These are phyloP conservation scores for Dynastes grantii DNA, from an alignment of 2,888 invertebrate genomes.

Conservation along the genomic window DNA sequence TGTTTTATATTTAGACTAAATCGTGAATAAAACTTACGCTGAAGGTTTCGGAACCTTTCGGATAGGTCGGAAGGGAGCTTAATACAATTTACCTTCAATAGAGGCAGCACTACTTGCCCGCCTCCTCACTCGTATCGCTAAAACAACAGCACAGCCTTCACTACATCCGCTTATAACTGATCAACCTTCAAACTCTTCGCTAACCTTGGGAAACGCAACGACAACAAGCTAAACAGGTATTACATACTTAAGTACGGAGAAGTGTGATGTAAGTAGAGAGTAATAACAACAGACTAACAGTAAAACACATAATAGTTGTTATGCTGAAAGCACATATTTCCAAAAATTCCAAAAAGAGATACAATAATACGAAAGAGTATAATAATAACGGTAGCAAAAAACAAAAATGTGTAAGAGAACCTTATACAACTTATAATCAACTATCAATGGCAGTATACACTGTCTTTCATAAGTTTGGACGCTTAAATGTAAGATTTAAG, in stretches of 20 bases:
- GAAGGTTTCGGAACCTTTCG: slow-evolving; percentile 48
- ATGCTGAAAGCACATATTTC: slow-evolving; percentile 27
- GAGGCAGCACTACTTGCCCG: slow-evolving; percentile 71
- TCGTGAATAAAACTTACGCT: slow-evolving; percentile 52
- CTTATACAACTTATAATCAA: slow-evolving; percentile 21
- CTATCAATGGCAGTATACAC: not conserved
- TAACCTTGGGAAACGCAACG: slow-evolving; percentile 44
- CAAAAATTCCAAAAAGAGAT: slow-evolving; percentile 24
- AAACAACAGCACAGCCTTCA: slow-evolving; percentile 68
- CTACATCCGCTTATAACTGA: slow-evolving; percentile 55
- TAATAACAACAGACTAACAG: too few species aligned
- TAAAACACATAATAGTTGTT: not conserved
- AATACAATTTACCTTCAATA: slow-evolving; percentile 71
- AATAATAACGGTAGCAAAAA: slow-evolving; percentile 10
- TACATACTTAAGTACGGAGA: not conserved
- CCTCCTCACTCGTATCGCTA: slow-evolving; percentile 72
- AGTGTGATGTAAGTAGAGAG: not conserved
- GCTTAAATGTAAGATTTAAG: too few species aligned
- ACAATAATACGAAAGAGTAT: slow-evolving; percentile 20
- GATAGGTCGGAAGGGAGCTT: slow-evolving; percentile 56
- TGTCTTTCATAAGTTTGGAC: too few species aligned
- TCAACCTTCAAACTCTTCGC: slow-evolving; percentile 51
- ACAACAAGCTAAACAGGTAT: slow-evolving; percentile 5
- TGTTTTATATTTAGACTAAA: slow-evolving; percentile 10
- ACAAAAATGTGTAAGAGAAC: slow-evolving; percentile 15